Evolutionary conservation across 1,140 invertebrate genomes (phyloP).

Genomic region (Ceratina calcarata): DNA sequence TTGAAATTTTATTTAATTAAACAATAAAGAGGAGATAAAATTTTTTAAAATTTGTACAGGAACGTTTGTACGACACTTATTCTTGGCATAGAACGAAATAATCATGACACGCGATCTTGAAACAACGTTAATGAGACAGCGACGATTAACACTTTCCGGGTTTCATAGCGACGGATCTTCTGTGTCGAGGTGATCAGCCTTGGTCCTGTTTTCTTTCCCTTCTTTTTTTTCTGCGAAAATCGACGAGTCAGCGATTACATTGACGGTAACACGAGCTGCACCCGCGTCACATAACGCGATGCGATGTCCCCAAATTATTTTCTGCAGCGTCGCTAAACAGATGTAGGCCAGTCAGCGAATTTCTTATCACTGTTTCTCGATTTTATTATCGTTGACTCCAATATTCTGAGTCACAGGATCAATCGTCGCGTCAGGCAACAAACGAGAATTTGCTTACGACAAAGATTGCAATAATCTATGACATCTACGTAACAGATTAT

Average conservation of each 20-base stretch:
- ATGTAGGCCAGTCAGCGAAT: constrained; percentile 39
- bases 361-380: not conserved
- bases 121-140: constrained; percentile 12
- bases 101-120: constrained; percentile 18
- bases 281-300: not conserved
- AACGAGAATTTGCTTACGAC: not conserved
- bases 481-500: not conserved
- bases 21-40: too few species aligned
- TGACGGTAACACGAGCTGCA: not conserved
- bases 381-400: not conserved
- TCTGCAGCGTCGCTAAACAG: not conserved
- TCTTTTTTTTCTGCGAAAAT: constrained; percentile 29
- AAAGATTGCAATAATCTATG: not conserved
- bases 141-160: constrained; percentile 69
- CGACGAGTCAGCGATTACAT: constrained; percentile 48
- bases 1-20: not conserved
- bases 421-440: not conserved
- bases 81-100: not conserved
- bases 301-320: not conserved
- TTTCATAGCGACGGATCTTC: constrained; percentile 46
- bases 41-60: too few species aligned
- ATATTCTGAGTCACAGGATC: not conserved
- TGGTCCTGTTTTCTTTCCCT: constrained; percentile 8
- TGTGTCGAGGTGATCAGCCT: constrained; percentile 60
- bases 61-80: not conserved